Evolutionary conservation across 2,797 vertebrate genomes (phyloP).

Genomic region (Podarcis siculus): DNA sequence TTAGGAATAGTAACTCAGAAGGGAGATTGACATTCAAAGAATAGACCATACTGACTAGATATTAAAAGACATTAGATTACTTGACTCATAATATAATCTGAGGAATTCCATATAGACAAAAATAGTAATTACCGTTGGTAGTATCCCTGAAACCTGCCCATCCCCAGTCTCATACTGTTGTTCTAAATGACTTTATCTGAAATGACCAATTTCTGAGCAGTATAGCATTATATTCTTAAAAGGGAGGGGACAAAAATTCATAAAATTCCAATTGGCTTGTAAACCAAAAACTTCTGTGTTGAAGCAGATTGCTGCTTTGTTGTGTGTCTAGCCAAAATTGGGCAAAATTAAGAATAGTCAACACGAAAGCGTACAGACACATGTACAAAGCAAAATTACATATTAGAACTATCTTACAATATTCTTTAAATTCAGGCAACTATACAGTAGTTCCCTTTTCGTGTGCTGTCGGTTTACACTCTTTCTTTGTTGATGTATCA

Average conservation of each 20-base stretch:
- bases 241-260: conserved; percentile 65
- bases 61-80: conserved; percentile 72
- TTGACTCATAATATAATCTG: conserved; percentile 71
- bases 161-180: conserved; percentile 62
- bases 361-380: conserved; percentile 69
- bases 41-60: conserved; percentile 69
- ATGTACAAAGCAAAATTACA: conserved; percentile 64
- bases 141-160: conserved; percentile 64
- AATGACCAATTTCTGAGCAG: conserved; percentile 53
- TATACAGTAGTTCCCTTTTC: conserved; percentile 55
- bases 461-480: conserved; percentile 60
- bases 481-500: conserved; percentile 48
- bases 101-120: conserved; percentile 78
- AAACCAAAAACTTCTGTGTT: conserved; percentile 78
- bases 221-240: conserved; percentile 70
- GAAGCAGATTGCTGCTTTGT: conserved; percentile 69
- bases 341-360: conserved; percentile 70
- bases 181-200: conserved; percentile 67
- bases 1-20: conserved; percentile 29
- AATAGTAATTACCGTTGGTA: conserved; percentile 75
- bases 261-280: conserved; percentile 74
- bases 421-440: conserved; percentile 59
- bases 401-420: conserved; percentile 66
- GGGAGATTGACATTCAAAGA: conserved; percentile 51
- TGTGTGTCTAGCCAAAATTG: conserved; percentile 70